Base-by-base conservation (phyloP, 2,797 vertebrate genomes). In the Spea hammondii region DNA sequence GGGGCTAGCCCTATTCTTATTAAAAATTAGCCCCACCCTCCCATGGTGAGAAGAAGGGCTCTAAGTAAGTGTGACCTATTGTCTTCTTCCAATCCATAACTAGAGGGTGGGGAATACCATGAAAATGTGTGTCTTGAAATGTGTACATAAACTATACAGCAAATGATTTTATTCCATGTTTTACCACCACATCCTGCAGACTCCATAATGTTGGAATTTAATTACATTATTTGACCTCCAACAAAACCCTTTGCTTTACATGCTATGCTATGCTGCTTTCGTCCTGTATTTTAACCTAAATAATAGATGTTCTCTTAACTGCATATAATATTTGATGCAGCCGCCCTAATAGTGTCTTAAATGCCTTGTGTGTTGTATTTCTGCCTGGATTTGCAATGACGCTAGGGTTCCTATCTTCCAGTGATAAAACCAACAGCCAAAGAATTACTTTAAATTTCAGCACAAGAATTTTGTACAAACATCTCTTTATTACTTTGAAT, bases 241-340 rank as follows among this genome's bases (percentile, higher is more conserved):
- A 8, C 44, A 48, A 10, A n/a, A 62, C 55, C 46, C 32, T 51
- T 4, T 70, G 45, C 65, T 79, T 62, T 80, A 76, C 59, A 66
- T 66, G 57, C 59, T 55, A 59, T 45, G 13, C 57, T 47, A 59
- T 77, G 54, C 49, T 77, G 45, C 10, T 62, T 69, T 11, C 77
- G 64, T 70, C 65, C 67, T 70, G 77, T 8, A 6, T 72, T 64
- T 76, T 71, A 74, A 65, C 79, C 64, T 57, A 57, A 53, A 53
- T 79, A 67, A 69, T 57, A 17, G 62, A 64, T 79, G n/a, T 80
- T 70, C 73, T 76, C 59, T 75, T 49, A 70, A 70, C 13, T 76
- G 51, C 76, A 76, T 48, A 71, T 80, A 80, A 76, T 76, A 64
- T 60, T 65, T 76, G 70, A 80, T 80, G 60, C 45, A 9, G n/a